Base-by-base conservation (phyloP, 2,888 invertebrate genomes). In the Drosophila kambysellisi region DNA sequence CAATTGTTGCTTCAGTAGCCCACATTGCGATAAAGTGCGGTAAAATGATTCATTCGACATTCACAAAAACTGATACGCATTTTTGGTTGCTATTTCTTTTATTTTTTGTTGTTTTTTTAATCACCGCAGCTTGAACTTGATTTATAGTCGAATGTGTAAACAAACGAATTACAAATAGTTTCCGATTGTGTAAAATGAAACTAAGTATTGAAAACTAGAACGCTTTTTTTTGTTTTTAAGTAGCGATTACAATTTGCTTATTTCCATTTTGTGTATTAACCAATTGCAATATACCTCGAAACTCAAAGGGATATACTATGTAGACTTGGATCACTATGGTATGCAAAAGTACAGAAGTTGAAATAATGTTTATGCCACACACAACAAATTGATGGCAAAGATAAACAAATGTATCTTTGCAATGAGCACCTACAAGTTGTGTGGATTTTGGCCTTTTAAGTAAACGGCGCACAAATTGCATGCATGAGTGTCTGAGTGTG, bases 401-500 rank as follows among this genome's bases (percentile, higher is more conserved):
- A 53, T 33, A 43, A 41, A 50, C 56, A 63, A 52, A 43, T 54
- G n/a, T 57, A 60, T 60, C 29, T 60, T 37, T 32, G 46, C 59
- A 56, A 48, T 50, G 30, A 71, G 56, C 61, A 39, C 41, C 43
- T 57, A 37, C 39, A 56, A 37, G 66, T 25, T 54, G 54, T 65
- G 54, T 75, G 70, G 74, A 58, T 61, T 74, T 76, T 48, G 11
- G 17, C n/a, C 11, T 29, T 51, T 50, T 29, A 17, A 25, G 29
- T 50, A 50, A 50, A 29, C 29, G 64, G 63, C 60, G 63, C 63
- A 79, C 70, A 81, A 80, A 82, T 68, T 79, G 67, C 20, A 63
- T 60, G 67, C 48, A 70, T 46, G 39, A 11, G 37, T 30, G 29
- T 50, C 43, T 79, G 46, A 12, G 37, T 30, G 29, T 50, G 48